Evolutionary conservation across 2,113 vertebrate genomes (phyloP), one percentile per base, ranked within the genome.

Genomic region (Pelusios castaneus): DNA sequence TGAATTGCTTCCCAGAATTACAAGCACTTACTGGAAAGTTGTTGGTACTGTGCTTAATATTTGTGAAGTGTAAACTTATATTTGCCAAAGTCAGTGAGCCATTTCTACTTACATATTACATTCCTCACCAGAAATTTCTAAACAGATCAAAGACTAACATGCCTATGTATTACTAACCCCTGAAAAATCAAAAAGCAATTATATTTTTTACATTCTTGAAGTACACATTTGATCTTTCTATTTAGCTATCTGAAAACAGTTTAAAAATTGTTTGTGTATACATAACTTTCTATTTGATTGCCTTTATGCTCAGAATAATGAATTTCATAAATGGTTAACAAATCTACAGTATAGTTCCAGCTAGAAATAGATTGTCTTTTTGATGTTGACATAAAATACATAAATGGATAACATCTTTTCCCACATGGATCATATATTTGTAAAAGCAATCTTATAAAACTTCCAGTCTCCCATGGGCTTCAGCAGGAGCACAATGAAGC

Each of bases 401-500:
- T 60, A 85, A 67, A 93, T 89, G n/a, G 29, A 2, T 43, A 2
- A 0, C 47, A 45, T 2, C 83, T 21, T 43, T 95, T 80, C 9
- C 88, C 70, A 38, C 9, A 70, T 70, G n/a, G 63, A 38, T 3
- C 63, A 87, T 90, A 91, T 76, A 7, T 82, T 83, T 91, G 91
- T 54, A 10, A 73, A 93, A 95, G 87, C 73, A 56, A 38, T 73
- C 5, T 76, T 87, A 87, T 63, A n/a, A 29, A 45, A 56, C 81
- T 92, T 54, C 52, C 55, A 91, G 91, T 85, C 13, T 67, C 87
- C 67, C 93, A 94, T 52, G 85, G 92, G 25, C 41, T 95, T 70
- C 63, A 70, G 19, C n/a, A 22, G 63, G 17, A 38, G 63, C 9
- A 38, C 19, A 17, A 38, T 22, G 93, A 92, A 29, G 41, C 73